phyloP scores from a whole-genome alignment of 2,113 vertebrate species.

The Oxygymnocypris stewartii region DNA sequence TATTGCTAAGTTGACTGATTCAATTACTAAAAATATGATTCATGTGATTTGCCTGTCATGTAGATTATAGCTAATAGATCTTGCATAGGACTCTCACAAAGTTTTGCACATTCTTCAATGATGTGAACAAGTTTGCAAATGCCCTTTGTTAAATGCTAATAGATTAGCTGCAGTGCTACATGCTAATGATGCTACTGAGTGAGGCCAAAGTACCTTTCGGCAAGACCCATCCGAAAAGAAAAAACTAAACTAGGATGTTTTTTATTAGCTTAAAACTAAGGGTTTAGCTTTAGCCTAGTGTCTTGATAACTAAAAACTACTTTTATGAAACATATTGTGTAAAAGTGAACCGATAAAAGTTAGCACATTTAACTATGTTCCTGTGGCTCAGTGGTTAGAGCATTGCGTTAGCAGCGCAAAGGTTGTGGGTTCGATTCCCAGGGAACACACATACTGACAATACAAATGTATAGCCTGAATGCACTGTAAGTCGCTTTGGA shows the following conservation, averaged over 20 bases:
- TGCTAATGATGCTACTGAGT: conserved; percentile 20
- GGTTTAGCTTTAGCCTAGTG: background rate
- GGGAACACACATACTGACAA: no score
- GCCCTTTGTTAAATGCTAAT: background rate
- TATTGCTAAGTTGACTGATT: background rate
- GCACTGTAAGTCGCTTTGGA: no score
- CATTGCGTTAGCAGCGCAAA: no score
- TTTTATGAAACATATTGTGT: background rate
- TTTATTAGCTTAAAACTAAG: background rate
- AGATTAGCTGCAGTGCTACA: conserved; percentile 8
- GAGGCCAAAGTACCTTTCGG: background rate
- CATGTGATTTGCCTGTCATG: background rate
- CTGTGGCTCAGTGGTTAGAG: no score
- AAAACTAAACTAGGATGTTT: background rate
- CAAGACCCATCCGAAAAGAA: background rate
- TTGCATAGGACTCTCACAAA: background rate
- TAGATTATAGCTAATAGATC: background rate
- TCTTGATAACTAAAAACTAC: background rate
- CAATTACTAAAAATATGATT: background rate
- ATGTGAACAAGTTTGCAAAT: background rate
- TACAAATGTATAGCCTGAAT: no score
- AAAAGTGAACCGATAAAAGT: background rate
- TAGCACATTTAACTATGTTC: background rate
- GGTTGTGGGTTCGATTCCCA: no score
- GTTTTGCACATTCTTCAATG: background rate